Base-by-base conservation (phyloP, 1,140 invertebrate species). In the Aphaenogaster floridana region DNA sequence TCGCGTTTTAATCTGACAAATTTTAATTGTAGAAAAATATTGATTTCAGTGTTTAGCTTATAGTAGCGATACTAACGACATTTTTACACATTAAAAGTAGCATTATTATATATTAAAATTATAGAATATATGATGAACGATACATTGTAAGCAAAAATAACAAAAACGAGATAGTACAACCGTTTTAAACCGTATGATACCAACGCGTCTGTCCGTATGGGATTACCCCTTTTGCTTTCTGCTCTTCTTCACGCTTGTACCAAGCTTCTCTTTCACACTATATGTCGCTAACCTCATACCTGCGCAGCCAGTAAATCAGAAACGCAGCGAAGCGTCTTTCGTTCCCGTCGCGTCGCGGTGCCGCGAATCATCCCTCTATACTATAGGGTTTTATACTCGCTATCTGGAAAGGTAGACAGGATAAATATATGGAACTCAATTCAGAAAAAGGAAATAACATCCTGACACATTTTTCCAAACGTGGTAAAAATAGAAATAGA, bases 271-370 rank as follows among this genome's bases (percentile, higher is more conserved):
- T 76, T 84, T 72, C 71, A 84, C 80, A 50, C 69, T 84, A 50
- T 79, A 88, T 77, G 80, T 83, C 77, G 87, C 68, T 90, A 88
- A 91, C 66, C 84, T 81, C 85, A 81, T 88, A 89, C 83, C 91
- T 86, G 74, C 68, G 86, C 80, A 86, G 91, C 86, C 85, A 89
- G 84, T 94, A 94, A 93, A 94, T 93, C 93, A 94, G 90, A 93
- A 93, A 91, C 80, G 92, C 93, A 93, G 91, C 92, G 88, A 90
- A 94, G 93, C 93, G 90, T 93, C 92, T 89, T 81, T 91, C 89
- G 76, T 88, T 83, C 85, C 80, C 80, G 52, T 61, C 66, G 79
- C 79, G 63, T 69, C 69, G 80, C 42, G 69, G 57, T 83, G 48
- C 85, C 86, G 85, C 72, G 88, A 89, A 91, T 93, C 86, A 88